Evolutionary conservation across 2,888 invertebrate genomes (phyloP).

Genomic region (Selenia dentaria): DNA sequence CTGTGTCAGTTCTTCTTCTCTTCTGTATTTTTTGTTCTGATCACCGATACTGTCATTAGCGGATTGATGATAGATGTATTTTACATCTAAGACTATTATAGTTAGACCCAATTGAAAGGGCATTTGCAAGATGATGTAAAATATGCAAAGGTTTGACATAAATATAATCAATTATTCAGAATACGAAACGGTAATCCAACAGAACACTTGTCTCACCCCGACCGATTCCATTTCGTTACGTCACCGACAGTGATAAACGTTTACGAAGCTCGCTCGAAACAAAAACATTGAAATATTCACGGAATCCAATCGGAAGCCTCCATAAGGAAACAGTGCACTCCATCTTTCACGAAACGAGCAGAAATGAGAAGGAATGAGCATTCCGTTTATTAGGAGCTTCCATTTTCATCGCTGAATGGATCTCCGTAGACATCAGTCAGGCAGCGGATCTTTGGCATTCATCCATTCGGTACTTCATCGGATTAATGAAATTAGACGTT

Average conservation of each 20-base stretch:
- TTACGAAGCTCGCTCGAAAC: slow-evolving; percentile 14
- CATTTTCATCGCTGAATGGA: slow-evolving; percentile 26
- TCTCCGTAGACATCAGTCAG: slow-evolving; percentile 23
- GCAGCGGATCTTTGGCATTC: slow-evolving; percentile 16
- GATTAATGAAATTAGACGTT: slow-evolving; percentile 24
- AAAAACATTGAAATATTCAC: slow-evolving; percentile 28
- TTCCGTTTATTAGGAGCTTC: slow-evolving; percentile 25
- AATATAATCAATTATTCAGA: background rate
- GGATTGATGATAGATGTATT: too few relatives aligned
- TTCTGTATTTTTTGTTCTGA: too few relatives aligned
- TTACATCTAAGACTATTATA: too few relatives aligned
- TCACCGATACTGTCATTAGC: too few relatives aligned
- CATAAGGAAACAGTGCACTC: slow-evolving; percentile 28
- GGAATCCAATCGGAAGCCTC: slow-evolving; percentile 24
- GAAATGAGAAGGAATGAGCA: slow-evolving; percentile 20
- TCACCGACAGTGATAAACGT: slow-evolving; percentile 19
- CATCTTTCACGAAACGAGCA: slow-evolving; percentile 27
- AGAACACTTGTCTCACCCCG: slow-evolving; percentile 8
- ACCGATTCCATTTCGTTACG: slow-evolving; percentile 14
- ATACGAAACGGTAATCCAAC: slow-evolving; percentile 3
- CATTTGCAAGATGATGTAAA: too few relatives aligned
- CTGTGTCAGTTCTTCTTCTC: too few relatives aligned
- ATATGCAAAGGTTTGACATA: background rate
- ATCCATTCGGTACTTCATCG: slow-evolving; percentile 19
- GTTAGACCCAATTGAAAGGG: too few relatives aligned